These are phyloP conservation scores for Drosophila meridionalis DNA, from an alignment of 2,888 invertebrate species.

Conservation along the genomic window DNA sequence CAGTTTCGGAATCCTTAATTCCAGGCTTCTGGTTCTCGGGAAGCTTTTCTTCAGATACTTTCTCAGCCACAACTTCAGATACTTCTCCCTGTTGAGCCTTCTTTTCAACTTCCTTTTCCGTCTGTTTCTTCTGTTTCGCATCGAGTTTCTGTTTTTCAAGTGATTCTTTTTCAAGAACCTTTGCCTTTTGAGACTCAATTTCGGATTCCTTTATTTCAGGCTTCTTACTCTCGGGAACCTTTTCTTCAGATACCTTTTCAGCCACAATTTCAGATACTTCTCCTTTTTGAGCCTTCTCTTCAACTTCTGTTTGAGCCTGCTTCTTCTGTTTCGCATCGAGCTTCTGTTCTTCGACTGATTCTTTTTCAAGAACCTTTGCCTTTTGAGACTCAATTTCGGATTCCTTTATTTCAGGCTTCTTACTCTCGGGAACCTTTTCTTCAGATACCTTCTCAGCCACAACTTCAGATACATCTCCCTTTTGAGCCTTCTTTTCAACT, in stretches of 20 bases:
- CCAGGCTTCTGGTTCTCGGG: not conserved
- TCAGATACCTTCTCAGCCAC: slow-evolving; percentile 2
- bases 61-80: slow-evolving; percentile 10
- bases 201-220: not conserved
- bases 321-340: not conserved
- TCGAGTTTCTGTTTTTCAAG: not conserved
- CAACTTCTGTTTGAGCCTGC: slow-evolving; percentile 2
- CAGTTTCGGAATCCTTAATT: not conserved
- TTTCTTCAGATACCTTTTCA: not conserved
- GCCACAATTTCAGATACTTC: slow-evolving; percentile 26
- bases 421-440: not conserved
- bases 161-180: not conserved
- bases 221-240: not conserved
- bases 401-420: slow-evolving; percentile 3
- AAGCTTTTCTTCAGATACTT: not conserved
- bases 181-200: not conserved
- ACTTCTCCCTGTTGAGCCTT: slow-evolving; percentile 3
- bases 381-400: slow-evolving; percentile 7
- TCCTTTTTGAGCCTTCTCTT: slow-evolving; percentile 11
- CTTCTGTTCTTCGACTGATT: not conserved
- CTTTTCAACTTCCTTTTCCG: not conserved
- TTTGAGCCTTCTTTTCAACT: not conserved
- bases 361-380: not conserved
- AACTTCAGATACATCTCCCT: slow-evolving; percentile 8
- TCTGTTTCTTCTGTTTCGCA: not conserved